Base-by-base conservation (phyloP, 2,888 invertebrate species). In the Heliconius sara region DNA sequence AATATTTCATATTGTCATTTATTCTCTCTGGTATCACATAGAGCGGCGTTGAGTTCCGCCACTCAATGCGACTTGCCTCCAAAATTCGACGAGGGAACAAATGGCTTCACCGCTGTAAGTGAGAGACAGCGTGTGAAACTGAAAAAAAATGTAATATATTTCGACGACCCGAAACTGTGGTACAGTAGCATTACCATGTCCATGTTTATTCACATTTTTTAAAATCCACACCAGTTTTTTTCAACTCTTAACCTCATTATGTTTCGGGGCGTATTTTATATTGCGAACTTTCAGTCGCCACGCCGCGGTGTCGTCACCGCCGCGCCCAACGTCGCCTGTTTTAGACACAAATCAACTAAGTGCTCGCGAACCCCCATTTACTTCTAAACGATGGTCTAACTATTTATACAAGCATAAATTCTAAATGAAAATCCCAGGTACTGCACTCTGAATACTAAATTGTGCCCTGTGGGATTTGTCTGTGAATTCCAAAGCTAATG, bases 311-410 rank as follows among this genome's bases (percentile, higher is more conserved):
- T 68, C 81, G 81, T 81, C 80, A 76, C 75, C 65, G 83, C 84
- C 85, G 81, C 85, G 83, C 86, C 85, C 82, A 80, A 79, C 52
- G 79, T 60, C 74, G 80, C 74, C 82, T 83, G 82, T 83, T 83
- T 84, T 80, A 84, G 84, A 80, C 82, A 82, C 79, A 80, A 86
- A 85, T 86, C 85, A 85, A 81, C 85, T 86, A 85, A 85, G 85
- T 85, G 85, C 82, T 79, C 68, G 78, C 74, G 77, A 79, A 80
- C 74, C 80, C 79, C 71, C 74, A 67, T 81, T 79, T 79, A 80
- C 78, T 67, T 6, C 78, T 81, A 76, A 83, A 82, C 80, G 75
- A 81, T 73, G 74, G 77, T 73, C 81, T 80, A 79, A 72, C 60
- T 73, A 73, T 73, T 73, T 60, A 39, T 67, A 66, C 73, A 57